Conservation (phyloP, 2,888 invertebrate genomes). For the Dascillus cervinus region DNA sequence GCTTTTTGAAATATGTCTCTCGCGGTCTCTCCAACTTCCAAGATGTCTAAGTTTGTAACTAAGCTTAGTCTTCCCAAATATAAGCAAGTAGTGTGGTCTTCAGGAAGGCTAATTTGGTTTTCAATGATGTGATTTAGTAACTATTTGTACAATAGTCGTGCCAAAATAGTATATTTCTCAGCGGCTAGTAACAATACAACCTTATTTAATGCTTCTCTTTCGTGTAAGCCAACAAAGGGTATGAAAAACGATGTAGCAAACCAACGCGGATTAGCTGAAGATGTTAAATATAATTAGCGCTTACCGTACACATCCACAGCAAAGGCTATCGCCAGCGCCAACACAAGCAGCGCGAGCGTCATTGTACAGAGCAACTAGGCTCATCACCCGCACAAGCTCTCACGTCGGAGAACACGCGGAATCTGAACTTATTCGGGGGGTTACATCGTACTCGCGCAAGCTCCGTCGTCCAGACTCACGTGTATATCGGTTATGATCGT, state of each 20-base stretch:
- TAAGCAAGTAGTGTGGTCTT: constrained; percentile 28
- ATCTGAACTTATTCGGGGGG: constrained; percentile 18
- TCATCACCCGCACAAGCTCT: constrained; percentile 28
- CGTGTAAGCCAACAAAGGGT: no score
- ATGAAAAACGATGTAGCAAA: no score
- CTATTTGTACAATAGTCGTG: constrained; percentile 38
- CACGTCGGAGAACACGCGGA: constrained; percentile 20
- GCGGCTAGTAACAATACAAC: no score
- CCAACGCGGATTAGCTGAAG: no score
- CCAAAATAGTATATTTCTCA: no score
- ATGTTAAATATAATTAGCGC: constrained; percentile 8
- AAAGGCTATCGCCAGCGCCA: constrained; percentile 22
- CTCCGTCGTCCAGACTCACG: constrained; percentile 25
- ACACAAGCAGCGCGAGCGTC: constrained; percentile 29
- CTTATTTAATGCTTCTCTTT: no score
- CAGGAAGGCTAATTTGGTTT: constrained; percentile 38
- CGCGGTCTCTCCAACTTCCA: constrained; percentile 33
- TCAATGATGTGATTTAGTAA: constrained; percentile 39
- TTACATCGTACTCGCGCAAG: constrained; percentile 21
- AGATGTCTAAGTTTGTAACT: constrained; percentile 34
- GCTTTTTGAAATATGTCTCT: constrained; percentile 35
- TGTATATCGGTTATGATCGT: constrained; percentile 15
- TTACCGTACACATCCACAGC: constrained; percentile 24
- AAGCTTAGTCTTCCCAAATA: constrained; percentile 15
- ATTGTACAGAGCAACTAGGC: constrained; percentile 27